These are phyloP conservation scores for Chorisops tibialis DNA, from an alignment of 2,888 invertebrate species.

Conservation along the genomic window DNA sequence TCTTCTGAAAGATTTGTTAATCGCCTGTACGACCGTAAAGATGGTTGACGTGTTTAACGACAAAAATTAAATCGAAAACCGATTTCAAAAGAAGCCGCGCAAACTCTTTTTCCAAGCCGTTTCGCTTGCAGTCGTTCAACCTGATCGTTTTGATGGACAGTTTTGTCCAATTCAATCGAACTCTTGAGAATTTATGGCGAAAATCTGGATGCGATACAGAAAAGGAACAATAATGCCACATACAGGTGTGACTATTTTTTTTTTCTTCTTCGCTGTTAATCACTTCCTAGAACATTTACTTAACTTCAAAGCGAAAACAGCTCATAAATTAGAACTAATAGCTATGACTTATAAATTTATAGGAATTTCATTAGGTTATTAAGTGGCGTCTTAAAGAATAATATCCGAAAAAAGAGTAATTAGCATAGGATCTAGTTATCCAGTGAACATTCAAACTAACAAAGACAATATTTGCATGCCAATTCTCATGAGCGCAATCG, in stretches of 20 bases:
- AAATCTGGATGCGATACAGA: neutral
- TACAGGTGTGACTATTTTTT: conserved; percentile 3
- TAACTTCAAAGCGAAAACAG: neutral
- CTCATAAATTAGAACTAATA: neutral
- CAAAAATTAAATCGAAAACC: conserved; percentile 11
- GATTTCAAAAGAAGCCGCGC: conserved; percentile 13
- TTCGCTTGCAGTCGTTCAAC: neutral
- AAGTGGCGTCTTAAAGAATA: neutral
- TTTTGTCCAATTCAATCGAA: conserved; percentile 3
- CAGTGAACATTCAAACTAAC: neutral
- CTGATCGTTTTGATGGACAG: conserved; percentile 11
- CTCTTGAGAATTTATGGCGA: neutral
- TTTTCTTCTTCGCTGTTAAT: neutral
- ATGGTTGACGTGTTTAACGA: conserved; percentile 17
- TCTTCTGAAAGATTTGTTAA: neutral
- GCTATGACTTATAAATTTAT: no score
- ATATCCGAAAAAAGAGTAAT: neutral
- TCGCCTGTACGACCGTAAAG: neutral
- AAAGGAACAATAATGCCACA: neutral
- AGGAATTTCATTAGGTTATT: no score
- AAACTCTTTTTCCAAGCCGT: neutral
- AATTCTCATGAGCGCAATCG: conserved; percentile 18
- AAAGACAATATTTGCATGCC: conserved; percentile 17
- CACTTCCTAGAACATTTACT: neutral
- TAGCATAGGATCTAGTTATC: neutral